Percentiles rank a stretch among this genome's conserved stretches.
Conservation (phyloP, 2,888 invertebrate genomes). For the Caenorhabditis japonica region DNA sequence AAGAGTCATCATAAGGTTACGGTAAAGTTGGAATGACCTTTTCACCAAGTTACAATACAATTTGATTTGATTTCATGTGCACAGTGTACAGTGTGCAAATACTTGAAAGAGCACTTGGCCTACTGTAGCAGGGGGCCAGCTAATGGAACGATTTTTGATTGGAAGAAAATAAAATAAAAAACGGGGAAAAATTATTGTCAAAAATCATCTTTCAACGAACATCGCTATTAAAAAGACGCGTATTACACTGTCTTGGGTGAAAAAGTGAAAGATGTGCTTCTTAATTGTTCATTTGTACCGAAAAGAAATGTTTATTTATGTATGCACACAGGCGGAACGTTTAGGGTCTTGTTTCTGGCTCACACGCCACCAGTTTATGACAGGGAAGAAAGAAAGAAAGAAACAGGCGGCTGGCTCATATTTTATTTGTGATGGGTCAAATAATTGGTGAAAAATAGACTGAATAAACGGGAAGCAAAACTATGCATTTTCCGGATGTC, state of each 20-base stretch:
- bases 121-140: too few relatives aligned
- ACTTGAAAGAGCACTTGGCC: too few relatives aligned
- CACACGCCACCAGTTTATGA: slow-evolving; percentile 24
- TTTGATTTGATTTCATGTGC: slow-evolving; percentile 38
- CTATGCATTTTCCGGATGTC: too few relatives aligned
- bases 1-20: too few relatives aligned
- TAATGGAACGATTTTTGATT: too few relatives aligned
- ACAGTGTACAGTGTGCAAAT: slow-evolving; percentile 40
- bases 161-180: too few relatives aligned
- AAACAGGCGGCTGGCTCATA: slow-evolving; percentile 19
- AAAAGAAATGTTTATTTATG: slow-evolving; percentile 41
- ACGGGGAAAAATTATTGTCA: too few relatives aligned
- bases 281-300: neutral
- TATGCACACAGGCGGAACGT: slow-evolving; percentile 36
- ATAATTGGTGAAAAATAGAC: slow-evolving; percentile 18
- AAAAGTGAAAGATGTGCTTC: neutral
- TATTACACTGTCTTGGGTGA: too few relatives aligned
- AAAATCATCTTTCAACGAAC: too few relatives aligned
- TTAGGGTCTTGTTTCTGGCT: neutral
- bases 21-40: slow-evolving; percentile 47
- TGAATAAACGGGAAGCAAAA: too few relatives aligned
- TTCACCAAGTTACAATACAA: neutral
- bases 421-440: slow-evolving; percentile 34
- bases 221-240: too few relatives aligned
- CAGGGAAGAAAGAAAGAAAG: slow-evolving; percentile 4